phyloP scores from a whole-genome alignment of 35 echinoderm and acorn worm species.

The Eucidaris tribuloides region DNA sequence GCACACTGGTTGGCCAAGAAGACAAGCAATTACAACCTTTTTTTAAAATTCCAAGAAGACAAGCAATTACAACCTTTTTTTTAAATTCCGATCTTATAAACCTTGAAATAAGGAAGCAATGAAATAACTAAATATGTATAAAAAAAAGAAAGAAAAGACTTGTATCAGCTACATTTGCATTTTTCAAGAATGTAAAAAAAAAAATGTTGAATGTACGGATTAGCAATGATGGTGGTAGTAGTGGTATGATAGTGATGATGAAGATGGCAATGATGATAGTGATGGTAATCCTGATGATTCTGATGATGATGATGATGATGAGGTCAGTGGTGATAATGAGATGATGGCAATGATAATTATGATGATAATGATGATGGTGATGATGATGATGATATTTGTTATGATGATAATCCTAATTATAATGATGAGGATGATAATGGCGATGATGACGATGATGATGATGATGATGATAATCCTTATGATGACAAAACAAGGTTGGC shows the following conservation, averaged over 20 bases:
- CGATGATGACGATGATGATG: not conserved
- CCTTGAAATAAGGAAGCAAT: no score
- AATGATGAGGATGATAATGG: not conserved
- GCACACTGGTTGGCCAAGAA: not conserved
- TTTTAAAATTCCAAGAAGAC: not conserved
- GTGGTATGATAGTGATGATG: not conserved
- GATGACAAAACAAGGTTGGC: no score
- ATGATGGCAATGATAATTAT: not conserved
- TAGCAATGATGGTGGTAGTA: not conserved
- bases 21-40: not conserved
- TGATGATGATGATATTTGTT: not conserved
- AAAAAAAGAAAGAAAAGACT: no score
- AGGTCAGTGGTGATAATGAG: not conserved
- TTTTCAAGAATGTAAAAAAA: not conserved
- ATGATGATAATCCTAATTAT: not conserved
- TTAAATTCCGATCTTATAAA: not conserved
- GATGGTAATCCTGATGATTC: not conserved
- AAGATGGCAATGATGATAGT: not conserved
- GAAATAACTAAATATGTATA: no score
- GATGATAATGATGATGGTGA: not conserved
- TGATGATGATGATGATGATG: not conserved
- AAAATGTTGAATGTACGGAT: not conserved
- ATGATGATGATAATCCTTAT: not conserved
- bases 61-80: not conserved
- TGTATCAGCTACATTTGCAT: not conserved